Evolutionary conservation across 2,113 vertebrate genomes (phyloP).

Genomic region (Aldabrachelys gigantea): DNA sequence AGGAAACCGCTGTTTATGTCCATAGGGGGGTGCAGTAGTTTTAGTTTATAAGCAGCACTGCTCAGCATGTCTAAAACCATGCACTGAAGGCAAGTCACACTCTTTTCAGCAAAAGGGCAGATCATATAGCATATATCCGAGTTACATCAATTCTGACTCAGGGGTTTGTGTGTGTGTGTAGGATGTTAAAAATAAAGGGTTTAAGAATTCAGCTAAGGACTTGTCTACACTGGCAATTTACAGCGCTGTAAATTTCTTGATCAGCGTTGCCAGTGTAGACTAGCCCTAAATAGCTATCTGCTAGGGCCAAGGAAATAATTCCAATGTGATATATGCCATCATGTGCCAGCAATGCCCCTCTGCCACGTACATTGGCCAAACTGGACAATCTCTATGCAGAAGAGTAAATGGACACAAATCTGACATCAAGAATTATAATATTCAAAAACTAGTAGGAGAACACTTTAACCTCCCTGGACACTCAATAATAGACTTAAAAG

Average conservation of each 20-base stretch:
- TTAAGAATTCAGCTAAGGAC: background rate
- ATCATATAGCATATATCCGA: background rate
- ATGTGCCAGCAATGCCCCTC: no score
- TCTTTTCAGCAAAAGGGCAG: background rate
- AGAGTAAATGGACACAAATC: no score
- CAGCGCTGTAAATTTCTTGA: no score
- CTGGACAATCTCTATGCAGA: no score
- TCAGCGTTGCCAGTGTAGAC: no score
- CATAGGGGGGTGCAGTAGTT: background rate
- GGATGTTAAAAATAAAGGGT: background rate
- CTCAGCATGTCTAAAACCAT: background rate
- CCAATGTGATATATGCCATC: no score
- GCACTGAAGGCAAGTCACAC: background rate
- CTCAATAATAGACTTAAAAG: no score
- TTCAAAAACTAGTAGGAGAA: no score
- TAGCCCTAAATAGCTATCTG: slow-evolving; percentile 4
- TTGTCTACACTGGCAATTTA: no score
- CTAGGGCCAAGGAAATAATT: background rate
- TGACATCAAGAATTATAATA: no score
- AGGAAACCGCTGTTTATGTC: background rate
- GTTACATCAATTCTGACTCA: background rate
- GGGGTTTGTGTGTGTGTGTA: background rate
- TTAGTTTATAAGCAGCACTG: background rate
- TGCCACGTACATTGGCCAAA: no score
- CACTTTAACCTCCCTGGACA: no score